A percentile compares a stretch with the other conserved stretches of the same genome.
Conservation (phyloP, 2,113 vertebrate genomes). For the Percina caprodes region DNA sequence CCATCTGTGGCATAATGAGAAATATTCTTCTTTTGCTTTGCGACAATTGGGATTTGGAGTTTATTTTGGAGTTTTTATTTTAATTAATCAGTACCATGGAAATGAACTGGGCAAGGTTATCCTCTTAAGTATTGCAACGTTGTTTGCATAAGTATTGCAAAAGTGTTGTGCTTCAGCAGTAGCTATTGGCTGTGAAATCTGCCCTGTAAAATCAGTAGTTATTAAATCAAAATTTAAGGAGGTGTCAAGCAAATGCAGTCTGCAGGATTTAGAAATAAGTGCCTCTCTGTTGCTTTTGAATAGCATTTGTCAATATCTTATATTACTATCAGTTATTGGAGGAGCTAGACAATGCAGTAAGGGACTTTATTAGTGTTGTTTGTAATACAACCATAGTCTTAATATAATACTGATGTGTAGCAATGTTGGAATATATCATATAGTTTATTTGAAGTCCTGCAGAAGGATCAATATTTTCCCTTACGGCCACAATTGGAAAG, state of each 20-base stretch:
- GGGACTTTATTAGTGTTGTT: not conserved
- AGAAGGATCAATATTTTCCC: not conserved
- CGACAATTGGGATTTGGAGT: not conserved
- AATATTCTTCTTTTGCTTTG: not conserved
- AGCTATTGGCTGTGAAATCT: too few species aligned
- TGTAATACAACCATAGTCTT: not conserved
- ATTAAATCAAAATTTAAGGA: conserved; percentile 30
- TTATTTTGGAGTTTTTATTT: conserved; percentile 4
- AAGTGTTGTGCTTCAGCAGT: not conserved
- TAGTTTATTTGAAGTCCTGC: not conserved
- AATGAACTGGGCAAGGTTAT: not conserved
- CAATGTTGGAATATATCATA: not conserved
- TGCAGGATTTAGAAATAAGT: conserved; percentile 28
- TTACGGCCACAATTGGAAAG: not conserved
- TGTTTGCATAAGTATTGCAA: not conserved
- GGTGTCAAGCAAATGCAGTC: not conserved
- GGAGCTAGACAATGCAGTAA: not conserved
- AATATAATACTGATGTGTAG: not conserved
- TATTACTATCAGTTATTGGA: not conserved
- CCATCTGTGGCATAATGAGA: conserved; percentile 16
- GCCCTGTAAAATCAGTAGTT: conserved; percentile 16
- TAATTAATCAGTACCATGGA: conserved; percentile 16
- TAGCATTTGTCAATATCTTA: not conserved
- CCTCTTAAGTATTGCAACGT: not conserved
- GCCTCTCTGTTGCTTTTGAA: conserved; percentile 11